Percentiles rank a stretch among this genome's conserved stretches.
These are phyloP conservation scores for Trinorchestia longiramus DNA, from an alignment of 1,140 invertebrate genomes.

Conservation along the genomic window DNA sequence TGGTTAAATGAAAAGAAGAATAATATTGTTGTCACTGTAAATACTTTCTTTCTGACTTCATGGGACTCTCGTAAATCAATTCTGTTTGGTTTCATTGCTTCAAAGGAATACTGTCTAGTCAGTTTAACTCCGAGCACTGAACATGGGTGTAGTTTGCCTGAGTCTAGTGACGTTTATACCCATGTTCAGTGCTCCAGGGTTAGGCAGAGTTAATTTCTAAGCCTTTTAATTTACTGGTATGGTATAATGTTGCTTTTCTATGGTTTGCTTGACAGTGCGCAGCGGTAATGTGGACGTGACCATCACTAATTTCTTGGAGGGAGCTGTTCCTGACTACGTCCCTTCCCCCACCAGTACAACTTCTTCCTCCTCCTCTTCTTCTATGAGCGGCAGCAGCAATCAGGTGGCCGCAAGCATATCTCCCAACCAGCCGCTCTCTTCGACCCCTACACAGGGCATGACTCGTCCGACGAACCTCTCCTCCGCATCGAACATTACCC, in stretches of 20 bases:
- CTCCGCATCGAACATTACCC: neutral
- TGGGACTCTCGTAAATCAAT: too few relatives aligned
- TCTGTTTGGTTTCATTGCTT: too few relatives aligned
- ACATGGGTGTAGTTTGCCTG: too few relatives aligned
- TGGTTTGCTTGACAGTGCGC: neutral
- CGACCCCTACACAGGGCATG: neutral
- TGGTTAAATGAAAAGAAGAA: too few relatives aligned
- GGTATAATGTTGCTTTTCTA: neutral
- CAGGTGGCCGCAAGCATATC: neutral
- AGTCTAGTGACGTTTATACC: too few relatives aligned
- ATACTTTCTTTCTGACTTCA: too few relatives aligned
- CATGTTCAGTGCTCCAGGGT: too few relatives aligned
- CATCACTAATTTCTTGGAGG: constrained; percentile 37
- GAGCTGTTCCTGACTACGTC: neutral
- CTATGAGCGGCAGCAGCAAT: neutral
- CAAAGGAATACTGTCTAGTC: neutral
- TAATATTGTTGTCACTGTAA: too few relatives aligned
- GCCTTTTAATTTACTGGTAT: neutral
- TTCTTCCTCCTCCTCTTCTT: neutral
- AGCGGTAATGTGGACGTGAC: constrained; percentile 40
- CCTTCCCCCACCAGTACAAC: neutral
- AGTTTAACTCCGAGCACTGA: neutral
- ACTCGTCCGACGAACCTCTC: neutral
- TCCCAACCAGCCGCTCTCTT: neutral
- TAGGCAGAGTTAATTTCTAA: neutral